Evolutionary conservation across 1,140 invertebrate species (phyloP), one percentile per base, ranked within the genome.

Genomic region (Drosophila kurseongensis): DNA sequence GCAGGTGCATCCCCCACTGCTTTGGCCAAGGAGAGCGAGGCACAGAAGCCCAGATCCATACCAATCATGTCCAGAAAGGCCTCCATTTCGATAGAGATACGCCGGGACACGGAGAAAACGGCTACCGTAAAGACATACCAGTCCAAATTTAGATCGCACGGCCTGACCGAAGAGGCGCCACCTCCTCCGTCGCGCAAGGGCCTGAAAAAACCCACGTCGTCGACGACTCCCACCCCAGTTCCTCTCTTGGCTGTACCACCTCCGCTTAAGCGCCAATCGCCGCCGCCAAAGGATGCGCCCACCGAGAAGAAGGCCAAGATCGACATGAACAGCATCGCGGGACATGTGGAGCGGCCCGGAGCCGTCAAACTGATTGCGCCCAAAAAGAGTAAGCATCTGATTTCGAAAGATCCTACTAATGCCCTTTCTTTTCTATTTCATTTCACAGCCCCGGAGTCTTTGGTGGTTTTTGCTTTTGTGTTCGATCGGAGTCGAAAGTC

Each of bases 41-140:
- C 40, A 2, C 85, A 75, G 35, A 92, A 90, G 52, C 67, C 80
- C 0, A 80, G 90, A 66, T 68, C 76, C 8, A 91, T 80, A 58
- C 90, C 91, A 12, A 90, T 92, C 4, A 93, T 94, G 44, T 94
- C 93, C 55, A 96, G 96, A 79, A 96, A 96, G 84, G 95, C 95
- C 32, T 96, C 96, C 7, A 96, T 97, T 85, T 96, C 96, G 1
- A 96, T 97, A 73, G 96, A 97, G 93, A 95, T 95, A 66, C 93
- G 95, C 50, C 96, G 96, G 92, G 95, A 94, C 78, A 94, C 94
- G 63, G 95, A 95, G 62, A 93, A 95, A 75, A 95, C 96, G 1
- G 97, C 97, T 93, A 97, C 97, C 44, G 97, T 97, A 5, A 98
- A 97, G 94, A 96, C 96, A 3, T 97, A 96, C 88, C 96, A 97